Conservation (phyloP, 2,797 vertebrate species). For the Paguma larvata region DNA sequence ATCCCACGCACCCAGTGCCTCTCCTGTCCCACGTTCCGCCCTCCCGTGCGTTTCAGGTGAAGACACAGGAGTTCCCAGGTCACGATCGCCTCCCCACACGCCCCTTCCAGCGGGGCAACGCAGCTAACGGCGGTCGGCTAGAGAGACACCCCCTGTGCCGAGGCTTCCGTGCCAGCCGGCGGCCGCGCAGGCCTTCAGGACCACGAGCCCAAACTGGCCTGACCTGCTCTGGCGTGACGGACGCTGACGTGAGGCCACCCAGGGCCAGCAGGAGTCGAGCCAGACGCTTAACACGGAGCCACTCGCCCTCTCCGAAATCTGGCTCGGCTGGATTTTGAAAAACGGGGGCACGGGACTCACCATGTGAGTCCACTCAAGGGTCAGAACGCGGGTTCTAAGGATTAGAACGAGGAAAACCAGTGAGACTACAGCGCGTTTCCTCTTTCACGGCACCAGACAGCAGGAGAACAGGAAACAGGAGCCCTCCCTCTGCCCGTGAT, state of each 20-base stretch:
- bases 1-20: background rate
- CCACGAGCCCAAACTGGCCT: background rate
- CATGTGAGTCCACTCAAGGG: background rate
- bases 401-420: background rate
- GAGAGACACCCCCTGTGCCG: background rate
- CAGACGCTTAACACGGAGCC: background rate
- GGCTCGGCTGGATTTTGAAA: background rate
- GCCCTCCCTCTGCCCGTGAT: background rate
- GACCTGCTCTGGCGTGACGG: background rate
- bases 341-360: background rate
- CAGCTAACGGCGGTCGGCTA: background rate
- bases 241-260: background rate
- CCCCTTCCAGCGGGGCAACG: background rate
- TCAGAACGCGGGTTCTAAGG: background rate
- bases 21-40: background rate
- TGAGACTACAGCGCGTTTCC: conserved; percentile 13
- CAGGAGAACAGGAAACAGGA: background rate
- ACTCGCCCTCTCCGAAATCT: background rate
- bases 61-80: background rate
- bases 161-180: background rate
- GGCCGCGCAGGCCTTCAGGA: background rate
- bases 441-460: conserved; percentile 9
- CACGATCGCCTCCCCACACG: background rate
- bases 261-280: background rate
- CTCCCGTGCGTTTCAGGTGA: background rate